These are phyloP conservation scores for Chironomus riparius DNA, from an alignment of 2,888 invertebrate genomes.

Conservation along the genomic window DNA sequence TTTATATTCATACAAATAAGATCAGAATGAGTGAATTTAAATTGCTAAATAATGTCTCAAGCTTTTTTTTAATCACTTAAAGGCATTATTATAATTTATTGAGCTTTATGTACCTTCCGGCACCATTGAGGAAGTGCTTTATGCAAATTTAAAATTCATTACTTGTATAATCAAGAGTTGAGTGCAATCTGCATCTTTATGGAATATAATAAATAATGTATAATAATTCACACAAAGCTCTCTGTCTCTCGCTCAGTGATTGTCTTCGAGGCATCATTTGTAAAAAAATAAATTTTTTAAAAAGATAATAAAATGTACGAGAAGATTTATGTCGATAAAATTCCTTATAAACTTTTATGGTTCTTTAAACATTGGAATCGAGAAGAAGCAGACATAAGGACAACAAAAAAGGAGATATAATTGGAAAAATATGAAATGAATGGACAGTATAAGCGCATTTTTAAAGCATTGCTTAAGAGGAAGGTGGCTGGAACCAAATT, in stretches of 20 bases:
- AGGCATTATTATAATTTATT: slow-evolving; percentile 26
- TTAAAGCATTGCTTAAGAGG: too few relatives aligned
- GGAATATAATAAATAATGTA: slow-evolving; percentile 14
- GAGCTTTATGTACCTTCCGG: neutral
- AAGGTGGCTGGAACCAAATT: too few relatives aligned
- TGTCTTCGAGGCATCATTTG: slow-evolving; percentile 10
- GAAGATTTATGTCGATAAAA: slow-evolving; percentile 14
- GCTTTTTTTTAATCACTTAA: slow-evolving; percentile 20
- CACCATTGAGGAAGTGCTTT: neutral
- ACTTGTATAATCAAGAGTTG: neutral
- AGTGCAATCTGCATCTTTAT: slow-evolving; percentile 22
- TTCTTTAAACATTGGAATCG: slow-evolving; percentile 9
- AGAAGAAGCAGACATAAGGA: too few relatives aligned
- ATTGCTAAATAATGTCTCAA: neutral
- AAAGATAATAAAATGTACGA: neutral
- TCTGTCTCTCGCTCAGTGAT: neutral
- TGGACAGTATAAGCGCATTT: neutral
- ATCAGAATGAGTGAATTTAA: slow-evolving; percentile 8
- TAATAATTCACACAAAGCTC: neutral
- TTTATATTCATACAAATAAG: too few relatives aligned
- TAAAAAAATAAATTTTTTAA: neutral
- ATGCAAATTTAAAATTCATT: neutral
- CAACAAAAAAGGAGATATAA: neutral
- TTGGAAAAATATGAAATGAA: too few relatives aligned
- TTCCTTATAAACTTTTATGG: slow-evolving; percentile 21